A percentile compares a stretch with the other conserved stretches of the same genome.
phyloP scores from a whole-genome alignment of 1,140 invertebrate species.

The Tenebrio molitor region DNA sequence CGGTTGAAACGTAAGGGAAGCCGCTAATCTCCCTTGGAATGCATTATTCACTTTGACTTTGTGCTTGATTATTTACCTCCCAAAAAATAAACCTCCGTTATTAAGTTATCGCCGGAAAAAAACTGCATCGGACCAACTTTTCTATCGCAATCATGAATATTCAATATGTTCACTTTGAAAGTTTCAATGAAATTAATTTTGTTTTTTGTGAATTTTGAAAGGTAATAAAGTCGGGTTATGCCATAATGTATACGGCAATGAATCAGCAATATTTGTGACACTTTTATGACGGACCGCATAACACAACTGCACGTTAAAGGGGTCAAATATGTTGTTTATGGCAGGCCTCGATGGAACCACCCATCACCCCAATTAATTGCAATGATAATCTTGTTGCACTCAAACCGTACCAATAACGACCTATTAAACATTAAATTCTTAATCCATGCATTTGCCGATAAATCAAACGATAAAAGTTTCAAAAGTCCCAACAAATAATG shows the following conservation, averaged over 20 bases:
- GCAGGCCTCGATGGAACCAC: constrained; percentile 29
- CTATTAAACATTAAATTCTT: constrained; percentile 29
- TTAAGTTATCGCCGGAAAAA: constrained; percentile 20
- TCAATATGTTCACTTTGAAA: constrained; percentile 4
- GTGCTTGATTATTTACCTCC: constrained; percentile 24
- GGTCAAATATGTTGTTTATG: constrained; percentile 46
- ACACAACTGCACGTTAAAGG: constrained; percentile 43
- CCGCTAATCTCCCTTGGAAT: constrained; percentile 30
- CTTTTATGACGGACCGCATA: constrained; percentile 44
- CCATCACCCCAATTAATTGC: constrained; percentile 46
- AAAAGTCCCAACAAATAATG: too few species aligned
- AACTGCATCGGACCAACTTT: not conserved
- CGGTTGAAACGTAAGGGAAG: constrained; percentile 28
- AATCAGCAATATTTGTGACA: constrained; percentile 46
- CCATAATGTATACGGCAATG: constrained; percentile 40
- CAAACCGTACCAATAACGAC: constrained; percentile 19
- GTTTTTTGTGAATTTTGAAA: constrained; percentile 32
- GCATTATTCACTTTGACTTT: constrained; percentile 31
- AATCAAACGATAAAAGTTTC: too few species aligned
- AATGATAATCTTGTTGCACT: constrained; percentile 45
- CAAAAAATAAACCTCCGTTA: constrained; percentile 30
- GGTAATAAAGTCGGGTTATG: constrained; percentile 33
- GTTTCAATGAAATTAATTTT: constrained; percentile 26
- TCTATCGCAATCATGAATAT: constrained; percentile 28
- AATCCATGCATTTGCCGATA: too few species aligned